Base-by-base conservation (phyloP, 2,888 invertebrate species). In the Rutpela maculata region DNA sequence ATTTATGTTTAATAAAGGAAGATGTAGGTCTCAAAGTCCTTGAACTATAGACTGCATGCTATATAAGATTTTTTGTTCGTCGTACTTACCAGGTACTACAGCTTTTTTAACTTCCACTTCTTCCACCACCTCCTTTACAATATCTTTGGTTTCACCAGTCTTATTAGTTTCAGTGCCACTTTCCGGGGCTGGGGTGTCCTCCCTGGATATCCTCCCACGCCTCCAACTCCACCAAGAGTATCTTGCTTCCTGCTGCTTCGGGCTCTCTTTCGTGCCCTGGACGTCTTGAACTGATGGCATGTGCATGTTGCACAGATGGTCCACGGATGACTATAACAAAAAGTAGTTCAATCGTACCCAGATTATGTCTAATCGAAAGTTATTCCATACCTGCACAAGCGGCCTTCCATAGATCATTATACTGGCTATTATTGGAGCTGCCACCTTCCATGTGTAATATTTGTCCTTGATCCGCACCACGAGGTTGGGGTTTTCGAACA, bases 381-480 rank as follows among this genome's bases (percentile, higher is more conserved):
- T 7, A 19, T 50, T 5, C 77, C 76, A 91, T 88, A 95, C 94
- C 88, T 93, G 93, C 77, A 98, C 95, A 85, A 99, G 91, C 75
- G 96, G 95, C 85, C 97, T 93, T 87, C 97, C 94, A 91, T 96
- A 99, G 83, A 95, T 94, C 80, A 97, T 93, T 82, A 96, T 92
- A 82, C 97, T 96, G 87, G 98, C 94, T 85, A 99, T 93, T 87
- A 98, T 94, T 60, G 98, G 97, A 78, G 96, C 95, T 84, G 98
- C 99, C 84, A 95, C 95, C 83, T 94, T 92, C 98, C 98, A 98
- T 86, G 95, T 96, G 91, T 96, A 95, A 90, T 95, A 96, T 91
- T 97, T 96, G 85, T 95, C 95, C 87, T 95, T 95, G 80, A 98
- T 93, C 86, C 96, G 93, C 84, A 98, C 95, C 80, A 98, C 95